A percentile compares a stretch with the other conserved stretches of the same genome.
Conservation (phyloP, 2,113 vertebrate genomes). For the Carettochelys insculpta region DNA sequence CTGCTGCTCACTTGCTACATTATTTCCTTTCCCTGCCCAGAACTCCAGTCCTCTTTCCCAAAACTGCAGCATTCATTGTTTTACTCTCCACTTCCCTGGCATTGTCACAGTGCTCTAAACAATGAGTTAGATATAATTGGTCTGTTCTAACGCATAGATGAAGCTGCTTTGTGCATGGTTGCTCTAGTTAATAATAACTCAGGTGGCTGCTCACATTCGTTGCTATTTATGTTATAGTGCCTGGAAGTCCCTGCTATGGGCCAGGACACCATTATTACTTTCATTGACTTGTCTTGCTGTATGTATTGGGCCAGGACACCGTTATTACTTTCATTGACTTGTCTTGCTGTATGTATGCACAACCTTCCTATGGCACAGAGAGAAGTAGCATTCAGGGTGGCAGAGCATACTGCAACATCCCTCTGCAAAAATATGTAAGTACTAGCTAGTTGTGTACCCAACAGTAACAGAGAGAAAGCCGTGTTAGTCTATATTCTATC, state of each 20-base stretch:
- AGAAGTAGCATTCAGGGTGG: not conserved
- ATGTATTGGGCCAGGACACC: rapidly evolving
- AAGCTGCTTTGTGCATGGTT: not conserved
- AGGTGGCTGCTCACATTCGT: not conserved
- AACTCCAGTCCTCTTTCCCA: not conserved
- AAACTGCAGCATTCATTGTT: not conserved
- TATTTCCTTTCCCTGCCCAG: not conserved
- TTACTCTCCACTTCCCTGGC: not conserved
- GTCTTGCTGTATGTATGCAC: not conserved
- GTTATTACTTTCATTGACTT: not conserved
- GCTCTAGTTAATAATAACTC: not conserved
- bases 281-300: not conserved
- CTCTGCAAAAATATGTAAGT: too few relatives aligned
- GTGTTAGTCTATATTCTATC: too few relatives aligned
- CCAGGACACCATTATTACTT: rapidly evolving
- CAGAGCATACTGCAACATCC: not conserved
- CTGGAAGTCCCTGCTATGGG: not conserved
- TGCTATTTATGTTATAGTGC: not conserved
- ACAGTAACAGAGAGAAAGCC: too few relatives aligned
- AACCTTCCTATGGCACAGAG: not conserved
- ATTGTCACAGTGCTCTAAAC: not conserved
- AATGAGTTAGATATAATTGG: not conserved
- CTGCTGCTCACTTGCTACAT: not conserved
- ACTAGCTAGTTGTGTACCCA: too few relatives aligned
- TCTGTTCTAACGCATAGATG: not conserved